Conservation (phyloP, 1,140 invertebrate genomes). For the Acromyrmex charruanus region DNA sequence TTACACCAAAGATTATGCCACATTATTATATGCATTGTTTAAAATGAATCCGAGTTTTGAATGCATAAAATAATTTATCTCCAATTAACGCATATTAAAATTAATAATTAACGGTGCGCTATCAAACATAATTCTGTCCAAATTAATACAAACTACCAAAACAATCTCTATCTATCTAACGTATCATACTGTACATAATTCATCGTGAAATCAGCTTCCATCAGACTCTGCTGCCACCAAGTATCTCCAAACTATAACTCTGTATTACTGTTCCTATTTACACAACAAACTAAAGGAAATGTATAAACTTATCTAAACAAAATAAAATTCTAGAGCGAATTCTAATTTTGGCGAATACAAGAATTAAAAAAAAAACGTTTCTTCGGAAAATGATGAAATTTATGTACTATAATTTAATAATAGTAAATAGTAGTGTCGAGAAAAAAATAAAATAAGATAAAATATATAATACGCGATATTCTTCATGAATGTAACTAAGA, state of each 20-base stretch:
- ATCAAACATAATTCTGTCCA: conserved; percentile 14
- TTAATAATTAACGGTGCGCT: conserved; percentile 1
- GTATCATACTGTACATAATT: conserved; percentile 39
- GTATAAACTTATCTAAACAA: conserved; percentile 15
- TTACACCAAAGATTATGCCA: not conserved
- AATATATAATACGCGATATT: not conserved
- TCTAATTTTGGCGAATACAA: not conserved
- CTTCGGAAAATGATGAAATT: not conserved
- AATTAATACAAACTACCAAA: conserved; percentile 47
- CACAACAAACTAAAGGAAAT: conserved; percentile 27
- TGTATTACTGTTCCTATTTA: conserved; percentile 38
- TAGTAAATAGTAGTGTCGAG: not conserved
- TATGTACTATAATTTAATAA: not conserved
- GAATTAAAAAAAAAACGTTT: not conserved
- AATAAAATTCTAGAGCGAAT: conserved; percentile 25
- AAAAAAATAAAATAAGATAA: not conserved
- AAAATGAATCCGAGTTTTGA: not conserved
- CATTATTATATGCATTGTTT: not conserved
- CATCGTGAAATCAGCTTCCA: conserved; percentile 43
- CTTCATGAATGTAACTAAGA: not conserved
- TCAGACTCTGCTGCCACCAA: conserved; percentile 28
- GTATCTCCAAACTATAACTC: conserved; percentile 53
- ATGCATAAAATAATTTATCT: conserved; percentile 6
- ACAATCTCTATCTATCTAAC: conserved; percentile 13
- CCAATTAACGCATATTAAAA: not conserved